Conservation (phyloP, 2,797 vertebrate species). For the Cercopithecus mitis region DNA sequence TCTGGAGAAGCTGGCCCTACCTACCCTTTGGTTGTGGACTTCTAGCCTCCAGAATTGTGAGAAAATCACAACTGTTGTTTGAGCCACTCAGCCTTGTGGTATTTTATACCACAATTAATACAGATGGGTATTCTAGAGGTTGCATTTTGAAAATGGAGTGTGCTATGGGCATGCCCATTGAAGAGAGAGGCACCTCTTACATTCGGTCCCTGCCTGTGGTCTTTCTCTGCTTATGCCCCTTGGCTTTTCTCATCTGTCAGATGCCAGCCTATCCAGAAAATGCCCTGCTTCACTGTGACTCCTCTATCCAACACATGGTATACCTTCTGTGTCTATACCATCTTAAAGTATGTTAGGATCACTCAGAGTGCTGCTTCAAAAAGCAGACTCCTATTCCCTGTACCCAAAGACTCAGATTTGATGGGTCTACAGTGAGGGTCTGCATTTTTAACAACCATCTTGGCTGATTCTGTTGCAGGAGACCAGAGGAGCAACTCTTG, state of each 20-base stretch:
- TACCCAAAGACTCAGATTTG: not conserved
- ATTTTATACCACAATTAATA: not conserved
- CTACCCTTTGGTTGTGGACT: not conserved
- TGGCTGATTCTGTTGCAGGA: not conserved
- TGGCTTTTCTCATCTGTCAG: not conserved
- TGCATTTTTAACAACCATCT: not conserved
- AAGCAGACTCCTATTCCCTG: not conserved
- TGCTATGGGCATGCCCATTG: fast-evolving
- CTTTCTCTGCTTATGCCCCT: not conserved
- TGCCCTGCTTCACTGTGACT: not conserved
- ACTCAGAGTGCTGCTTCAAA: not conserved
- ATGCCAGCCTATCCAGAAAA: not conserved
- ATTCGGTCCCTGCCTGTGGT: fast-evolving
- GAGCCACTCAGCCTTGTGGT: not conserved
- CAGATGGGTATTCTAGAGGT: not conserved
- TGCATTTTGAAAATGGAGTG: not conserved
- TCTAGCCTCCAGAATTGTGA: not conserved
- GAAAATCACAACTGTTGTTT: not conserved
- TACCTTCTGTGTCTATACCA: fast-evolving
- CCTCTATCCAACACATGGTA: fast-evolving
- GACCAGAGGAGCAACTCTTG: not conserved
- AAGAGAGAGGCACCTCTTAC: fast-evolving
- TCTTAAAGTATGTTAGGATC: not conserved
- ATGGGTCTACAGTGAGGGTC: not conserved
- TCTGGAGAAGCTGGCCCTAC: not conserved